phyloP scores from a whole-genome alignment of 2,797 vertebrate genomes.

The Molossus molossus region DNA sequence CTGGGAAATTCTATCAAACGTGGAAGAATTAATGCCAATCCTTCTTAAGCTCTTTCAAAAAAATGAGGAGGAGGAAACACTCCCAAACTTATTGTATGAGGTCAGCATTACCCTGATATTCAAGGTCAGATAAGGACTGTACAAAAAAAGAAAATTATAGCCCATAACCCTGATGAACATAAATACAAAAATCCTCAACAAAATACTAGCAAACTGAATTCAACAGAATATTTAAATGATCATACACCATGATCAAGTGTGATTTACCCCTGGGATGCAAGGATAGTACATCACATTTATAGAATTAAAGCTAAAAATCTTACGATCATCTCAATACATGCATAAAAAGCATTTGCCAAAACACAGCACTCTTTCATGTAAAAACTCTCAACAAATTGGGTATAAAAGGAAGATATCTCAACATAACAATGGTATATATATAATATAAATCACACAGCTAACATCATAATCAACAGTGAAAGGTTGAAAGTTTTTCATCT shows the following conservation, averaged over 20 bases:
- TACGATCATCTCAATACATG: neutral
- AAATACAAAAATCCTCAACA: neutral
- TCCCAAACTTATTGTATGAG: no score
- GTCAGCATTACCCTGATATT: no score
- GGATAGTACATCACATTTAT: neutral
- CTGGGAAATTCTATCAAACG: no score
- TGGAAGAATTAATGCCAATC: no score
- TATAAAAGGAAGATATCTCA: neutral
- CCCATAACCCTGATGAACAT: neutral
- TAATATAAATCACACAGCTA: neutral
- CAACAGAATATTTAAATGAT: no score
- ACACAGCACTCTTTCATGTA: neutral
- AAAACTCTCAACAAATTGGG: neutral
- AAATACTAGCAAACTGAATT: no score
- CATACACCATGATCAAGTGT: no score
- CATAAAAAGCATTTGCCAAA: neutral
- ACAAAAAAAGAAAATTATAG: neutral
- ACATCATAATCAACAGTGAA: neutral
- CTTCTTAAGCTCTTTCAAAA: no score
- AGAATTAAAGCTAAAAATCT: constrained; percentile 17
- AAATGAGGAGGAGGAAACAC: no score
- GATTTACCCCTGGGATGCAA: neutral
- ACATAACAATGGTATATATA: neutral
- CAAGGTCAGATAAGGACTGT: neutral
- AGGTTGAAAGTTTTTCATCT: neutral